Percentiles rank a stretch among this genome's conserved stretches.
These are phyloP conservation scores for Aphelinus certus DNA, from an alignment of 1,140 invertebrate species.

Conservation along the genomic window DNA sequence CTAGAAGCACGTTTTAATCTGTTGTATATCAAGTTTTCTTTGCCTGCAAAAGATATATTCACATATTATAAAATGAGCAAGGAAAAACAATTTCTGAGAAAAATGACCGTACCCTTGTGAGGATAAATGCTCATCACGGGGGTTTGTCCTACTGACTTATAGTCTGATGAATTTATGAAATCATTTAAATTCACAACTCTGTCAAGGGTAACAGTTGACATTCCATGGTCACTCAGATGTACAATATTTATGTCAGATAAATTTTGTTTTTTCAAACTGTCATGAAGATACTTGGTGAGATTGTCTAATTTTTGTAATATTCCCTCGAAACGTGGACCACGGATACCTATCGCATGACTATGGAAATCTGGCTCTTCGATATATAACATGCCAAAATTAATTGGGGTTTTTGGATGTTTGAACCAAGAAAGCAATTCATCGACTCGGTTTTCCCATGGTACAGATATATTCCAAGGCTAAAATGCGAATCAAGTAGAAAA, in stretches of 20 bases:
- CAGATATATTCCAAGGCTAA: slow-evolving; percentile 64
- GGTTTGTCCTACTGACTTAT: slow-evolving; percentile 60
- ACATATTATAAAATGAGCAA: too few species aligned
- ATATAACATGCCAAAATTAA: slow-evolving; percentile 76
- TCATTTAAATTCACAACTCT: slow-evolving; percentile 71
- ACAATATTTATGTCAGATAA: slow-evolving; percentile 74
- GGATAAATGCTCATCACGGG: slow-evolving; percentile 69
- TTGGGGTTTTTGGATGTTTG: slow-evolving; percentile 65
- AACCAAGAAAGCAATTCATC: slow-evolving; percentile 76
- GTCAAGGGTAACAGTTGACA: slow-evolving; percentile 67
- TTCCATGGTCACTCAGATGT: slow-evolving; percentile 81
- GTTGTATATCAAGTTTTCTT: slow-evolving; percentile 65
- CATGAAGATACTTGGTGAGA: slow-evolving; percentile 69
- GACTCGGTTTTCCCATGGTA: slow-evolving; percentile 68
- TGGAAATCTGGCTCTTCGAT: slow-evolving; percentile 77
- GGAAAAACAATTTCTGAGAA: slow-evolving; percentile 26
- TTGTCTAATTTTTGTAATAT: slow-evolving; percentile 69
- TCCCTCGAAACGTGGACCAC: slow-evolving; percentile 61
- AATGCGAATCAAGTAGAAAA: slow-evolving; percentile 41
- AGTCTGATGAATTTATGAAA: slow-evolving; percentile 65
- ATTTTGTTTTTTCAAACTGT: slow-evolving; percentile 63
- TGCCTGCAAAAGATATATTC: slow-evolving; percentile 52
- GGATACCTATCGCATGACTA: slow-evolving; percentile 67
- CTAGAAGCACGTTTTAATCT: slow-evolving; percentile 63
- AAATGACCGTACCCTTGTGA: slow-evolving; percentile 58